Percentiles rank a stretch among this genome's conserved stretches.
These are phyloP conservation scores for Nymphalis polychloros DNA, from an alignment of 2,888 invertebrate species.

Conservation along the genomic window DNA sequence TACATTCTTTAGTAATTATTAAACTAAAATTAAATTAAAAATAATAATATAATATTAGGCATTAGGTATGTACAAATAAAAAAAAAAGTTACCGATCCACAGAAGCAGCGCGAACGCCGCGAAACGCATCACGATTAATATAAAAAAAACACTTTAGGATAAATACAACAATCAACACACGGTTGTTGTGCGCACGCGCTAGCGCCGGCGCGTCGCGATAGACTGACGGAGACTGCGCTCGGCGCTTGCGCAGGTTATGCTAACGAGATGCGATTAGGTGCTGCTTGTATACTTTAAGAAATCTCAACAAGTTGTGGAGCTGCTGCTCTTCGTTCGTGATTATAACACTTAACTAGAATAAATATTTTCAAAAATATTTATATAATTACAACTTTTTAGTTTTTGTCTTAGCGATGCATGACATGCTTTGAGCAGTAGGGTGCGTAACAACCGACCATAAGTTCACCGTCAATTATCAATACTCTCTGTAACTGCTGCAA, in stretches of 20 bases:
- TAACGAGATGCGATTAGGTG: not conserved
- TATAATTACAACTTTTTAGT: too few species aligned
- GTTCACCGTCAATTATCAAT: too few species aligned
- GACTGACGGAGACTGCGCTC: constrained; percentile 8
- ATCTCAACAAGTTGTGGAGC: too few species aligned
- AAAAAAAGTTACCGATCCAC: constrained; percentile 15
- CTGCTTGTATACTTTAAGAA: not conserved
- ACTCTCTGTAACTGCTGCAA: too few species aligned
- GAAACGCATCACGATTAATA: constrained; percentile 24
- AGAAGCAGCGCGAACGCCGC: constrained; percentile 35
- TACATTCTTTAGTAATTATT: not conserved
- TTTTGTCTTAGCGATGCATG: too few species aligned
- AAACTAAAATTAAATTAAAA: not conserved
- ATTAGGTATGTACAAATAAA: not conserved
- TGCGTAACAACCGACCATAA: too few species aligned
- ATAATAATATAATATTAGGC: not conserved
- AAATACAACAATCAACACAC: not conserved
- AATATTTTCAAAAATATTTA: too few species aligned
- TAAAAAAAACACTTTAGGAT: not conserved
- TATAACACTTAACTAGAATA: too few species aligned
- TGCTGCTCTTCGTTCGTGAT: too few species aligned
- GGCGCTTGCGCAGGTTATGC: not conserved
- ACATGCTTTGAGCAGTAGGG: too few species aligned
- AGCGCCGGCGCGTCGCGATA: constrained; percentile 25
- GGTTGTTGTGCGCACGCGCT: constrained; percentile 14